Evolutionary conservation across 2,113 vertebrate species (phyloP), one percentile per base, ranked within the genome.

Genomic region (Chlorodrepanis virens): DNA sequence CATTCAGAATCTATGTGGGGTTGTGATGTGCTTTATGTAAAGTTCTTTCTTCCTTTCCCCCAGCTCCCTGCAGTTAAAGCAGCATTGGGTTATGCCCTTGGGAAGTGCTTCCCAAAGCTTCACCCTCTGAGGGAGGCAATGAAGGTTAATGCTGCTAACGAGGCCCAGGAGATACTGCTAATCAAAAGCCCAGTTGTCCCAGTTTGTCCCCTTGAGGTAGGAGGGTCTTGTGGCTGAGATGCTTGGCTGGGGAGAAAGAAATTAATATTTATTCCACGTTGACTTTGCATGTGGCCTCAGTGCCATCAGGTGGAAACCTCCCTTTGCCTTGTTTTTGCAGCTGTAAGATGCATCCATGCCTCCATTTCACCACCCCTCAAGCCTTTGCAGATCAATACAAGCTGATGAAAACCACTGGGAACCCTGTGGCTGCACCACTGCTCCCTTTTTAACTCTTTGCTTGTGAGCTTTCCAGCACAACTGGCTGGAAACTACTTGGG

Each of bases 231-330:
- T 24, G 29, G 47, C n/a, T 47, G 54, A 82, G 54, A 29, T 37
- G 49, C 17, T 54, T 74, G 50, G 6, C 52, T 79, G 52, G 11
- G 47, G 37, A 74, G 35, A 79, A 60, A 6, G 37, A 75, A 89
- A 28, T 45, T 4, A 65, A 39, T 8, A 1, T 68, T 87, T 35
- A 45, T 23, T 90, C 23, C 79, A 50, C 0, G 0, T 31, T 72
- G 83, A 29, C 16, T 85, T 74, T 52, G 13, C 35, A 22, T 19
- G 14, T 35, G 22, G 31, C 49, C 37, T 87, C 57, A 44, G 39
- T 3, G 4, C 29, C n/a, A 61, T 28, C 4, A 6, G 3, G 2
- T 75, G 60, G 63, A 87, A 83, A 61, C 23, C 1, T 87, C 67
- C 19, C 29, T 81, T 59, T 45, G 22, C 39, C 69, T 72, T 5